These are phyloP conservation scores for Drosophila buzzatii DNA, from an alignment of 2,888 invertebrate genomes.

Conservation along the genomic window DNA sequence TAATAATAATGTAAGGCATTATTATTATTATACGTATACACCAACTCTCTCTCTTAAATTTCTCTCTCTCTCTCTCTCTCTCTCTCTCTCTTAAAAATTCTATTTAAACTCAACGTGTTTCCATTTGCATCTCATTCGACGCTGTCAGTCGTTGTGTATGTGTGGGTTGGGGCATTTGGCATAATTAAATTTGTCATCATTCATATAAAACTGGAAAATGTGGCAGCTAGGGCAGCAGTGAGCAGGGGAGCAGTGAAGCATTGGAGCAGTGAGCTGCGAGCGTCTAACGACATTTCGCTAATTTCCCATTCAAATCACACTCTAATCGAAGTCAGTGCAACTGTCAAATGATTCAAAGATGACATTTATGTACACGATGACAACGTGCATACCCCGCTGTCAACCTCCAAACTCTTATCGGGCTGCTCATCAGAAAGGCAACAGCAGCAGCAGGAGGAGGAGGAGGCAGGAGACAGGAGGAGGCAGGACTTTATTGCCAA, in stretches of 20 bases:
- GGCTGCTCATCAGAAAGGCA: conserved; percentile 17
- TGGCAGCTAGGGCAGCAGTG: not conserved
- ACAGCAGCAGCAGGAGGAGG: not conserved
- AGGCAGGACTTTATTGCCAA: conserved; percentile 33
- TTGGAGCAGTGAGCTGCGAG: not conserved
- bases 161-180: conserved; percentile 8
- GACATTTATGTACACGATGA: conserved; percentile 72
- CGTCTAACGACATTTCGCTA: conserved; percentile 44
- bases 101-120: not conserved
- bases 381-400: conserved; percentile 11
- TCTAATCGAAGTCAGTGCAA: conserved; percentile 67
- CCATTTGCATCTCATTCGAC: conserved; percentile 32
- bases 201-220: conserved; percentile 30
- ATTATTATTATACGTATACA: too few relatives aligned
- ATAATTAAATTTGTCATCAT: conserved; percentile 59
- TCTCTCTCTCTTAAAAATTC: too few relatives aligned
- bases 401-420: not conserved
- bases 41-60: too few relatives aligned
- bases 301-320: conserved; percentile 73
- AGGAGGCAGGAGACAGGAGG: not conserved
- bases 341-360: conserved; percentile 71
- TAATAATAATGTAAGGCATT: not conserved
- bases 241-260: not conserved
- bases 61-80: too few relatives aligned
- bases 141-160: not conserved